Evolutionary conservation across 2,113 vertebrate species (phyloP), one percentile per base, ranked within the genome.

Genomic region (Sciurus niger): DNA sequence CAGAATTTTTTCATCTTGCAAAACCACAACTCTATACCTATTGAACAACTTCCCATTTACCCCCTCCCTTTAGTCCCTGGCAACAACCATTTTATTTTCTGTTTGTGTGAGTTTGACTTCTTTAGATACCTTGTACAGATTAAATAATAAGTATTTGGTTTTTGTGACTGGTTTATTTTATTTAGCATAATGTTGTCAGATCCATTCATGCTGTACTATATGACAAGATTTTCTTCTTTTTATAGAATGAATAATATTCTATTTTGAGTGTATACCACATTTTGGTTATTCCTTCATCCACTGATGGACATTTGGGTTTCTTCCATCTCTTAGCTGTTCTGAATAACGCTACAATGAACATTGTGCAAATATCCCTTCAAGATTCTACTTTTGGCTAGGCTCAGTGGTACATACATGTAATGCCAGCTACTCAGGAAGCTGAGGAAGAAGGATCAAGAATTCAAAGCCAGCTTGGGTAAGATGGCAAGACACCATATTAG

Each of bases 1-100:
- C 58, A 82, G 67, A 90, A 83, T 32, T 40, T 76, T 84, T 85
- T 30, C 80, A 90, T 60, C 82, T 87, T 90, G 70, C 43, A 90
- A 53, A 86, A 82, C 76, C 53, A 63, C 16, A 58, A 58, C 55
- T 58, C 20, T 58, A 8, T 58, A 58, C 20, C 37, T 37, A 40
- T 1, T 74, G 16, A 68, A 74, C 48, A 63, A 55, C 6, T 46
- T 6, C 74, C n/a, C 37, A 22, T 55, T 40, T 55, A 34, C 48
- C 40, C 17, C n/a, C 55, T 90, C 30, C 24, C 14, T 58, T 1
- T 46, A 74, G 24, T 68, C 55, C 30, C 68, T 46, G 30, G 34
- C 18, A 90, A 55, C 22, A 13, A 72, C 48, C 20, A 13, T 83
- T 51, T 58, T 34, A 53, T 73, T 90, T 83, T 43, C 73, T 90